Evolutionary conservation across 2,888 invertebrate species (phyloP), one percentile per base, ranked within the genome.

Genomic region (Oxystoma pomonae): DNA sequence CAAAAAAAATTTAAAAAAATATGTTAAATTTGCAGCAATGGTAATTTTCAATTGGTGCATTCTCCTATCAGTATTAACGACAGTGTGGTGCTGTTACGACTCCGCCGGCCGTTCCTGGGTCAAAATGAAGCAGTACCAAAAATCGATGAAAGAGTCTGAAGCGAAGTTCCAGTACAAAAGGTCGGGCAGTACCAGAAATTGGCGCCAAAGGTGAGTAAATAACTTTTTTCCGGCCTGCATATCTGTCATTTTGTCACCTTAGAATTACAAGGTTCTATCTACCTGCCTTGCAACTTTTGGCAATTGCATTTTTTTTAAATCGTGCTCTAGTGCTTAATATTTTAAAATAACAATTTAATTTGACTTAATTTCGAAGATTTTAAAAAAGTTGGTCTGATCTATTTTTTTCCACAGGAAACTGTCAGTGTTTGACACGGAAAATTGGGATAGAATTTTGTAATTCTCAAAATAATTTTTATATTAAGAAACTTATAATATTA

Each of bases 91-190:
- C 79, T 90, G 90, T 1, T 94, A 90, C 80, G 93, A 94, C 80
- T 85, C 90, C 0, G 93, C 92, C n/a, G 94, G 94, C 16, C 83
- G 91, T 59, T 91, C 91, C 57, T 94, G 93, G 93, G 92, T 94
- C 20, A 92, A 93, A 81, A 91, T 93, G 91, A 92, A 92, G 78
- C 86, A 91, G 73, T 93, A 91, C 79, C 92, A 93, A 78, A 85
- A 91, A 66, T 92, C 91, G 68, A 87, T 91, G 86, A 85, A 88
- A 69, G 89, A 90, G 75, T 86, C 88, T 19, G 90, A 90, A 76
- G 87, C 88, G n/a, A 85, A 89, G 70, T 87, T 87, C 72, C 89
- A 90, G 75, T 89, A 90, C 76, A 88, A 88, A 74, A 82, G 91
- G 61, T 91, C 91, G 60, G 90, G 90, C 57, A 91, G 90, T 75